Percentiles rank a stretch among this genome's conserved stretches.
phyloP scores from a whole-genome alignment of 2,113 vertebrate species.

The Ochotona curzoniae region DNA sequence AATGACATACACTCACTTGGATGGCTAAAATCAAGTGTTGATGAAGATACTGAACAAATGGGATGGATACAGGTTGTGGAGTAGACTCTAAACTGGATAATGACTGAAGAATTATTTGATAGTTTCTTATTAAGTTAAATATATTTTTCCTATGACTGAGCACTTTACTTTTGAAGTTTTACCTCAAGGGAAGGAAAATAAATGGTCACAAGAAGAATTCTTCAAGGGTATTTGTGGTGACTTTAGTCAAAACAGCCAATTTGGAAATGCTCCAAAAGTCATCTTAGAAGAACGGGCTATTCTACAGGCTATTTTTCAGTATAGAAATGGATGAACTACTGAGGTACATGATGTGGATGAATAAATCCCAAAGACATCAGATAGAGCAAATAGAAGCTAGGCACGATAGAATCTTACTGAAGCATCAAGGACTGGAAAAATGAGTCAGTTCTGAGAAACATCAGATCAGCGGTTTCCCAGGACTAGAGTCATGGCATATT shows the following conservation, averaged over 20 bases:
- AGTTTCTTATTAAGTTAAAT: constrained; percentile 26
- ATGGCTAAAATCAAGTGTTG: neutral
- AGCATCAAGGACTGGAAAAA: neutral
- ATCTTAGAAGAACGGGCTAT: neutral
- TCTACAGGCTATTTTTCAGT: neutral
- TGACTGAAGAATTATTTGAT: neutral
- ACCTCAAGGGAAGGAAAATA: constrained; percentile 18
- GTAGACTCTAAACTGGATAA: neutral
- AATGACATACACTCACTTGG: neutral
- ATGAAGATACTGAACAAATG: neutral
- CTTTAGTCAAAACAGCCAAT: constrained; percentile 1
- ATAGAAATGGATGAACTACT: neutral
- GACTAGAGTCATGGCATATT: neutral
- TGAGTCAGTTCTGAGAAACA: neutral
- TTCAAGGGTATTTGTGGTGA: neutral
- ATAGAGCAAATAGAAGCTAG: neutral
- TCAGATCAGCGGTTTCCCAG: neutral
- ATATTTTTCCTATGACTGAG: neutral
- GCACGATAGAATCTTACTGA: neutral
- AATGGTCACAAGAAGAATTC: neutral
- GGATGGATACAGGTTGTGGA: neutral
- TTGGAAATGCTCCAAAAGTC: neutral
- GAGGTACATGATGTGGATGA: neutral
- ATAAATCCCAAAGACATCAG: neutral
- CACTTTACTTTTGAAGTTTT: constrained; percentile 28